A percentile compares a stretch with the other conserved stretches of the same genome.
Conservation (phyloP, 1,140 invertebrate genomes). For the Drosophila repletoides region DNA sequence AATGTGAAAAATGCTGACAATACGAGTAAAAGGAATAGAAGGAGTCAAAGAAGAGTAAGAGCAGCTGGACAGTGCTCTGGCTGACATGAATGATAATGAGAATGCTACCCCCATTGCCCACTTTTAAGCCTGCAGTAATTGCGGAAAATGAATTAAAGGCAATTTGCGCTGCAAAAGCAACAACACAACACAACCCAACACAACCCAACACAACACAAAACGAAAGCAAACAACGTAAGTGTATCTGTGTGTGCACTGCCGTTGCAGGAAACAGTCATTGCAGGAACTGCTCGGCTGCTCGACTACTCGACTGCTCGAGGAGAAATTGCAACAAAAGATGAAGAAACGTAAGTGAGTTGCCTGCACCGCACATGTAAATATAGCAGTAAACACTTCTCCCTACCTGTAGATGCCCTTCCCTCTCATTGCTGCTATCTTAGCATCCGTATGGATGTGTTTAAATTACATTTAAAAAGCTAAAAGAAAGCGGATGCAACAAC, state of each 20-base stretch:
- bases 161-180: constrained; percentile 50
- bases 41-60: neutral
- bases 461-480: too few relatives aligned
- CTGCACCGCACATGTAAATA: constrained; percentile 48
- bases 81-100: constrained; percentile 61
- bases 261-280: constrained; percentile 43
- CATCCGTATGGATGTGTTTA: constrained; percentile 51
- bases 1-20: constrained; percentile 56
- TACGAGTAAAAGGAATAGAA: constrained; percentile 3
- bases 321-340: constrained; percentile 28
- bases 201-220: constrained; percentile 48
- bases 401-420: too few relatives aligned
- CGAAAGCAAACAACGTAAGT: constrained; percentile 65
- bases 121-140: constrained; percentile 56
- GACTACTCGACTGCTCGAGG: too few relatives aligned
- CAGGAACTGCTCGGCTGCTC: constrained; percentile 44
- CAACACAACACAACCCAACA: neutral
- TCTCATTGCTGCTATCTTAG: too few relatives aligned
- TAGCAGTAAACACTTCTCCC: too few relatives aligned
- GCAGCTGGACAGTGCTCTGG: neutral
- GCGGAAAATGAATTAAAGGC: constrained; percentile 74
- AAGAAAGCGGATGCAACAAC: constrained; percentile 73
- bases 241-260: neutral
- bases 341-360: constrained; percentile 22
- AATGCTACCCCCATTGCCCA: constrained; percentile 15